Conservation (phyloP, 2,888 invertebrate genomes). For the Euplexia lucipara region DNA sequence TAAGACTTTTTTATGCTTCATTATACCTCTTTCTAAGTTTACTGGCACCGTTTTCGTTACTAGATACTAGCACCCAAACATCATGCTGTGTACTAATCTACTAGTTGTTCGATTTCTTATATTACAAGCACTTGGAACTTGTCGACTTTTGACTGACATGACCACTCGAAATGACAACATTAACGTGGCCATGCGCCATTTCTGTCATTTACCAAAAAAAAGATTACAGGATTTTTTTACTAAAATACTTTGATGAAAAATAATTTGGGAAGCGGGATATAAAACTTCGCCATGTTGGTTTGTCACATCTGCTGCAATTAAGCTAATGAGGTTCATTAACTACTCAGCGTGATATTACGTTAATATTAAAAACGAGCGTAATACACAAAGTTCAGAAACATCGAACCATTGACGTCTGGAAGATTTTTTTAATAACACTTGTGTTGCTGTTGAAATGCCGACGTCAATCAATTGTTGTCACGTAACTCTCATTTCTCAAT, state of each 20-base stretch:
- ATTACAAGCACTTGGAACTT: background rate
- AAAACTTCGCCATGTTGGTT: slow-evolving; percentile 8
- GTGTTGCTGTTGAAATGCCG: background rate
- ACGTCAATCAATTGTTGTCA: slow-evolving; percentile 13
- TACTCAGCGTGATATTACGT: slow-evolving; percentile 11
- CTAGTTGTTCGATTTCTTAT: too few relatives aligned
- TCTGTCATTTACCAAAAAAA: background rate
- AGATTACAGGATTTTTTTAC: background rate
- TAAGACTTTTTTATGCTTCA: too few relatives aligned
- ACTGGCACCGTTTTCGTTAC: background rate
- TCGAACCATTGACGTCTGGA: background rate
- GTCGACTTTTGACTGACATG: slow-evolving; percentile 12
- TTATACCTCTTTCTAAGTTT: too few relatives aligned
- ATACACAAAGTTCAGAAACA: background rate
- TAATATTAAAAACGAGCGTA: background rate
- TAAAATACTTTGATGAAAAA: background rate
- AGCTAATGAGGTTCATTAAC: slow-evolving; percentile 31
- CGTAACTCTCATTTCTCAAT: background rate
- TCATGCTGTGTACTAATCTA: background rate
- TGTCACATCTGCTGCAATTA: slow-evolving; percentile 34
- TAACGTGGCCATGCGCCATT: background rate
- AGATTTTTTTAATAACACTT: background rate
- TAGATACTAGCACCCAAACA: background rate
- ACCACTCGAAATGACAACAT: background rate
- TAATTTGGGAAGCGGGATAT: background rate